Conservation (phyloP, 2,888 invertebrate genomes). For the Eudiplozoon nipponicum region DNA sequence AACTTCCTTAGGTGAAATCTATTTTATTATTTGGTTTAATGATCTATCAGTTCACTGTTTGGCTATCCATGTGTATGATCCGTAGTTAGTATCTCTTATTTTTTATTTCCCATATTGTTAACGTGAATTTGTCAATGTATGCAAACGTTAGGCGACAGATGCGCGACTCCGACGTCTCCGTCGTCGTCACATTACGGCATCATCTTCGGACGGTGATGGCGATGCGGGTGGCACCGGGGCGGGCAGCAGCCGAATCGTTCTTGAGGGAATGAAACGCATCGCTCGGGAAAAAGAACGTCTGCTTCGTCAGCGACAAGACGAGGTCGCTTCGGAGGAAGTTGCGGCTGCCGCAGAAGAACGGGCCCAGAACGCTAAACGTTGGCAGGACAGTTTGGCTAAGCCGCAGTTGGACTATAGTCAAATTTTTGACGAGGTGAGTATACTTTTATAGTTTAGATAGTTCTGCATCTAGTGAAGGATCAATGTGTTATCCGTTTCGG, state of each 20-base stretch:
- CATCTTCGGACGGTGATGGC: no score
- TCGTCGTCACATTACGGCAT: conserved; percentile 7
- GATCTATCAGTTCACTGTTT: no score
- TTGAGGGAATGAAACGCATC: conserved; percentile 48
- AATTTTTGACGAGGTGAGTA: conserved; percentile 47
- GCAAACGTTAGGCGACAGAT: conserved; percentile 8
- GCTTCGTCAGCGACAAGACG: conserved; percentile 7
- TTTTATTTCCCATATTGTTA: no score
- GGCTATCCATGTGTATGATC: no score
- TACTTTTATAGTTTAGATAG: no score
- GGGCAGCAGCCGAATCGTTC: conserved; percentile 8
- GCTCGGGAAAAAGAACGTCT: conserved; percentile 36
- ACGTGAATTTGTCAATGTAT: no score
- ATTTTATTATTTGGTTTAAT: no score
- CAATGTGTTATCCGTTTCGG: no score
- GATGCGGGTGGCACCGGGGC: conserved; percentile 5
- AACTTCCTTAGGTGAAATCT: no score
- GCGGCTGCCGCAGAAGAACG: no score
- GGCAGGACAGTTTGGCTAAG: conserved; percentile 76
- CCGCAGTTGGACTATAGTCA: conserved; percentile 80
- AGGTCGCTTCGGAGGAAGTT: conserved; percentile 27
- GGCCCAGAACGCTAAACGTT: conserved; percentile 30
- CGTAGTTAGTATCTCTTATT: no score
- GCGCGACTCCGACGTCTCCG: conserved; percentile 16
- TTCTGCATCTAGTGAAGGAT: no score